Evolutionary conservation across 2,113 vertebrate species (phyloP).

Genomic region (Phyllostomus hastatus): DNA sequence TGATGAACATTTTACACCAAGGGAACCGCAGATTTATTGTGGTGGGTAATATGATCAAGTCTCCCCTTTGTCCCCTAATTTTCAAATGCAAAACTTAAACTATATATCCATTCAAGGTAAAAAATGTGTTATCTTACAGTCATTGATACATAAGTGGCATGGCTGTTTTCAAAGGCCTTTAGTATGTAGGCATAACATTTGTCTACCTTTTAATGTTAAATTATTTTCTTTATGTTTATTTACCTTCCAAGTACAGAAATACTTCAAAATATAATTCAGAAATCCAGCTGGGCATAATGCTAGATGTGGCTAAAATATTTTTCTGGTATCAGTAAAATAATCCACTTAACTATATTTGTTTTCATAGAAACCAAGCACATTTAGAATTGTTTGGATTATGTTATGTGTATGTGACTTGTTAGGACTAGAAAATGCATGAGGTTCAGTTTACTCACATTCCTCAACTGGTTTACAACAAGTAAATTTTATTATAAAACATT

Average conservation of each 20-base stretch:
- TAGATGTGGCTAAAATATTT: not conserved
- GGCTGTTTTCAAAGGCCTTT: slow-evolving; percentile 1
- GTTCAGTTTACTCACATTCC: not conserved
- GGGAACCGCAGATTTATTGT: not conserved
- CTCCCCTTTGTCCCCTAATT: not conserved
- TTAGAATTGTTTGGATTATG: not conserved
- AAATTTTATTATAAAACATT: not conserved
- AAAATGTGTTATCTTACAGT: not conserved
- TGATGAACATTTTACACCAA: slow-evolving; percentile 1
- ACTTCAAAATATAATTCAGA: slow-evolving; percentile 49
- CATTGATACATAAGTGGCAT: not conserved
- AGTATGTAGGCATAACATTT: not conserved
- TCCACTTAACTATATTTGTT: not conserved
- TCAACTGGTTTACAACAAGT: not conserved
- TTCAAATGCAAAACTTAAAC: not conserved
- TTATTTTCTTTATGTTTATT: slow-evolving; percentile 16
- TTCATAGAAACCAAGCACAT: not conserved
- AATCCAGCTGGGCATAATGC: not conserved
- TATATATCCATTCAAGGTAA: not conserved
- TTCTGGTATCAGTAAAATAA: not conserved
- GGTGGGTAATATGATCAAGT: not conserved
- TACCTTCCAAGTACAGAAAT: not conserved
- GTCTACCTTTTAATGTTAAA: not conserved
- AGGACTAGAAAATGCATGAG: not conserved
- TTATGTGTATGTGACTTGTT: not conserved